Percentiles rank a stretch among this genome's conserved stretches.
Conservation (phyloP, 35 echinoderm and acorn worm genomes). For the Ptychodera flava region DNA sequence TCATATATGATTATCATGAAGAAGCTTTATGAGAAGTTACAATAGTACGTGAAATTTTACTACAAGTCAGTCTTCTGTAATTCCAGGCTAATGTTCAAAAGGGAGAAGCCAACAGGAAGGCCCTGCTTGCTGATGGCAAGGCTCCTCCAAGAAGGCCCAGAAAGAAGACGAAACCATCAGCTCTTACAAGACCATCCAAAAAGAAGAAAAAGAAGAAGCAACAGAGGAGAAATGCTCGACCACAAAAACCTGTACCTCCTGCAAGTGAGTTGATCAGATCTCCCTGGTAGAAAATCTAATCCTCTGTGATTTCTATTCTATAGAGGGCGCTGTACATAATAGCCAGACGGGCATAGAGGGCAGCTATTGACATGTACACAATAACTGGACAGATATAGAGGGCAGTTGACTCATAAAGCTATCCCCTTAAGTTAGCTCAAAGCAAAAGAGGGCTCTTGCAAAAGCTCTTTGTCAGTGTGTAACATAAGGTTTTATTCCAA, state of each 20-base stretch:
- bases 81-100: not conserved
- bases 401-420: no score
- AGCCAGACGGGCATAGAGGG: no score
- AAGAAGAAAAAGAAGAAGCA: slow-evolving; percentile 89
- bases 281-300: no score
- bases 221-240: slow-evolving; percentile 55
- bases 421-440: no score
- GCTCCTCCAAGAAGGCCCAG: slow-evolving; percentile 54
- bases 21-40: not conserved
- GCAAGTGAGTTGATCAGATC: slow-evolving; percentile 76
- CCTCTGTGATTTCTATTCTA: no score
- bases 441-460: no score
- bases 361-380: no score
- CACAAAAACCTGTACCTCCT: slow-evolving; percentile 97
- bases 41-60: not conserved
- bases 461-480: no score
- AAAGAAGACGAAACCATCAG: slow-evolving; percentile 98
- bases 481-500: no score
- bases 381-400: no score
- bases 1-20: slow-evolving; percentile 1
- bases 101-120: not conserved
- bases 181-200: slow-evolving; percentile 90
- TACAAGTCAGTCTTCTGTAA: not conserved
- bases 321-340: no score
- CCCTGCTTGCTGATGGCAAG: not conserved